Evolutionary conservation across 2,113 vertebrate genomes (phyloP).

Genomic region (Clarias macrocephalus): DNA sequence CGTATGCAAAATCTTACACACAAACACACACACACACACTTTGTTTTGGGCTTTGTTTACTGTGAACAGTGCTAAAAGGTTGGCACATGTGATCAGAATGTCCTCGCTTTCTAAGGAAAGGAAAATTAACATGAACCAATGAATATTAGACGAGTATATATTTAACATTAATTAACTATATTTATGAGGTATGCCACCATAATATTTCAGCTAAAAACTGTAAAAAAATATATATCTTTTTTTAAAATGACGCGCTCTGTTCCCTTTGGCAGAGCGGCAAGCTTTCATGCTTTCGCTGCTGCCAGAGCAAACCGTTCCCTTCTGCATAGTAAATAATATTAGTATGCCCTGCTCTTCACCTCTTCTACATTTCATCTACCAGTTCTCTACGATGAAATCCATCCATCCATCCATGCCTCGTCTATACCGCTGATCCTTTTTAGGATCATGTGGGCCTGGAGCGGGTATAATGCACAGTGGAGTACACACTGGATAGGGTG

Average conservation of each 20-base stretch:
- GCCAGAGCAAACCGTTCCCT: not conserved
- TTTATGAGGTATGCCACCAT: not conserved
- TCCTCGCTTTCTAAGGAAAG: not conserved
- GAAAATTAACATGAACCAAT: not conserved
- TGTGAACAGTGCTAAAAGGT: not conserved
- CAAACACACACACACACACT: not conserved
- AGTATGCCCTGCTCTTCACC: not conserved
- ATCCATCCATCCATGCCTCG: no score
- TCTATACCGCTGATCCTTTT: no score
- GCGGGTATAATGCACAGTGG: no score
- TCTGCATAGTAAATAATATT: not conserved
- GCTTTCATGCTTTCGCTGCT: not conserved
- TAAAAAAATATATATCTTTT: no score
- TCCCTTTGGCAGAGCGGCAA: not conserved
- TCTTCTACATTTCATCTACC: no score
- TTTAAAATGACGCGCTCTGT: not conserved
- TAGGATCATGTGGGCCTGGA: no score
- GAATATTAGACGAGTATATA: not conserved
- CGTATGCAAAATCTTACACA: not conserved
- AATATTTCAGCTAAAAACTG: not conserved
- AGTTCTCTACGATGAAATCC: no score
- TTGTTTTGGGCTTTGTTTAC: not conserved
- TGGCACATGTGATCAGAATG: no score
- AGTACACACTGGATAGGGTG: no score
- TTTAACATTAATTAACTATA: not conserved